phyloP scores from a whole-genome alignment of 2,888 invertebrate genomes.

The Folsomia manolachei region DNA sequence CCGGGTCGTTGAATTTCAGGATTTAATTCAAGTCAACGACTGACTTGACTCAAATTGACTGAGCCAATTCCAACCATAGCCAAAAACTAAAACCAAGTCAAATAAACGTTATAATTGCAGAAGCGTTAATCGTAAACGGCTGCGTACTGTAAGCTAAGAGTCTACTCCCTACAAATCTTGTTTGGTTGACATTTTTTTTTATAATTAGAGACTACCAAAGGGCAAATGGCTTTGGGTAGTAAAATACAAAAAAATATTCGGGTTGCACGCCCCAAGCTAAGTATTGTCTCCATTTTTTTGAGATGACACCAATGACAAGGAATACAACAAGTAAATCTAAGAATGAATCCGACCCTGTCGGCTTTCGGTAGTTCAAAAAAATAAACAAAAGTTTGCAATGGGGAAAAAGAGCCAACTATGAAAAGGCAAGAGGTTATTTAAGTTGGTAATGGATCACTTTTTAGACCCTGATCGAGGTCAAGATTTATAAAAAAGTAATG shows the following conservation, averaged over 20 bases:
- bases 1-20: background rate
- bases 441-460: background rate
- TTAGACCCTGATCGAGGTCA: background rate
- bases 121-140: too few species aligned
- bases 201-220: background rate
- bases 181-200: background rate
- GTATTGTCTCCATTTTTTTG: background rate
- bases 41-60: background rate
- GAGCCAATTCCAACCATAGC: background rate
- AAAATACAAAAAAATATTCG: background rate
- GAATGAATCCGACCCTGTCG: background rate
- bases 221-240: background rate
- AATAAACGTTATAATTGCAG: background rate
- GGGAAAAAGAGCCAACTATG: background rate
- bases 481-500: background rate
- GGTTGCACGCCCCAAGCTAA: background rate
- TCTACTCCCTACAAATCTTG: background rate
- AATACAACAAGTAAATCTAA: background rate
- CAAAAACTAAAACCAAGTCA: background rate
- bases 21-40: background rate
- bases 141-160: too few species aligned
- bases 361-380: background rate
- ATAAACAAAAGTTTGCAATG: background rate
- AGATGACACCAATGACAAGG: background rate
- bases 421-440: background rate